Evolutionary conservation across 2,888 invertebrate genomes (phyloP).

Genomic region (Germaria angustata): DNA sequence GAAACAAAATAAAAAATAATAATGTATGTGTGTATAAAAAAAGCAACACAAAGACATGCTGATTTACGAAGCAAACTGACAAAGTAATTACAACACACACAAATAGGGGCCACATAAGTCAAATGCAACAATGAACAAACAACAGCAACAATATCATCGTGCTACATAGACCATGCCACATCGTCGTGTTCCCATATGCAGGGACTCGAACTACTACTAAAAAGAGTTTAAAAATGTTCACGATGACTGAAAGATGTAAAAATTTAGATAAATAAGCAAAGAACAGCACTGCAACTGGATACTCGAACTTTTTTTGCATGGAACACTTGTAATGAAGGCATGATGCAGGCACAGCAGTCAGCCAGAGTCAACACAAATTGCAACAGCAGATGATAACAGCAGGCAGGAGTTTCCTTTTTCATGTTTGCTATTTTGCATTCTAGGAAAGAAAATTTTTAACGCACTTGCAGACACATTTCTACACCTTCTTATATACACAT

Average conservation of each 20-base stretch:
- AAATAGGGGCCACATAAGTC: conserved; percentile 67
- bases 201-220: conserved; percentile 32
- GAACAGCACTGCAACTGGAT: neutral
- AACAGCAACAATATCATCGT: conserved; percentile 21
- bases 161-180: conserved; percentile 36
- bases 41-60: conserved; percentile 28
- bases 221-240: conserved; percentile 24
- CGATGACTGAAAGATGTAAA: conserved; percentile 55
- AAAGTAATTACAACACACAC: conserved; percentile 64
- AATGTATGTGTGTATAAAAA: neutral
- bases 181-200: conserved; percentile 51
- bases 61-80: conserved; percentile 58
- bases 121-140: conserved; percentile 54
- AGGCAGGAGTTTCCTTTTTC: conserved; percentile 15
- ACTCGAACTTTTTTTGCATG: neutral
- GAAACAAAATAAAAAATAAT: neutral
- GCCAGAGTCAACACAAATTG: conserved; percentile 26
- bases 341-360: conserved; percentile 10
- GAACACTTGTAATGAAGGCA: conserved; percentile 26
- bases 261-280: conserved; percentile 48
- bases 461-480: conserved; percentile 64
- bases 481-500: conserved; percentile 61
- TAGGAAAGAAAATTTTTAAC: conserved; percentile 56
- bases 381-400: conserved; percentile 34
- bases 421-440: conserved; percentile 22